Conservation (phyloP, 2,113 vertebrate genomes). For the Arvicanthis niloticus region DNA sequence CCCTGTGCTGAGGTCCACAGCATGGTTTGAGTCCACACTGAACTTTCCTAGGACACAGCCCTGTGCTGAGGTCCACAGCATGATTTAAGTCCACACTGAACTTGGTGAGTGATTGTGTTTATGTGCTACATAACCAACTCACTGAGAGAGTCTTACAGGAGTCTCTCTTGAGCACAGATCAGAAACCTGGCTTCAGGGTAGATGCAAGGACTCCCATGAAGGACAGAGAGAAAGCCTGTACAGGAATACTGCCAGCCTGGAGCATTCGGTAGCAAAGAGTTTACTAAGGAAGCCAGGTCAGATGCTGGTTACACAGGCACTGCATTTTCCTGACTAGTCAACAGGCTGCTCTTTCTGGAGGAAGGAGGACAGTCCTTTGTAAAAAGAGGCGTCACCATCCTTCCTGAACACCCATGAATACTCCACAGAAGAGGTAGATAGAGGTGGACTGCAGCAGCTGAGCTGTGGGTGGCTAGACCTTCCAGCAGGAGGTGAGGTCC, state of each 20-base stretch:
- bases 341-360: neutral
- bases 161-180: neutral
- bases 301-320: neutral
- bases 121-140: neutral
- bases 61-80: too few species aligned
- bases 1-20: too few species aligned
- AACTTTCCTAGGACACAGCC: too few species aligned
- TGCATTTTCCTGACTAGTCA: neutral
- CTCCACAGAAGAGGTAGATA: constrained; percentile 49
- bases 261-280: neutral
- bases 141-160: neutral
- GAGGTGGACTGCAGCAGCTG: neutral
- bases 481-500: neutral
- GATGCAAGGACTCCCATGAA: neutral
- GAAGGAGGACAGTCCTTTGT: neutral
- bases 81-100: neutral
- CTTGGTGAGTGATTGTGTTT: neutral
- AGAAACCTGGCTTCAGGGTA: neutral
- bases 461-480: neutral
- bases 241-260: neutral
- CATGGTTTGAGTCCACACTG: too few species aligned
- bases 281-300: constrained; percentile 36
- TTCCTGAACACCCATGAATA: neutral
- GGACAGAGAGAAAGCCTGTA: neutral
- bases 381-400: neutral